Conservation (phyloP, 2,797 vertebrate species). For the Stomatorhinus walkeri region DNA sequence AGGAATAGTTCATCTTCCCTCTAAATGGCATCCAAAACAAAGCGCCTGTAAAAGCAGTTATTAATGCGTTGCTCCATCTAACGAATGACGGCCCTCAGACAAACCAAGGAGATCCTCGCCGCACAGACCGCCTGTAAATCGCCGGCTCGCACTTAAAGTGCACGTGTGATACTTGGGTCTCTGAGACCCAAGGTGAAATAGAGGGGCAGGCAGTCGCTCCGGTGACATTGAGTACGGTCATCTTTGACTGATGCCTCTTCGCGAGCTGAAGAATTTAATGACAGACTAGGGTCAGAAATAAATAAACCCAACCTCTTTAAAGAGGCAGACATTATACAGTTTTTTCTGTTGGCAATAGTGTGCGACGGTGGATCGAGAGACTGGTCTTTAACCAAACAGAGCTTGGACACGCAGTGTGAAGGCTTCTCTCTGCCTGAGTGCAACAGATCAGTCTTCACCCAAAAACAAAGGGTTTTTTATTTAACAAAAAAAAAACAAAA, state of each 20-base stretch:
- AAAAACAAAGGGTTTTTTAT: neutral
- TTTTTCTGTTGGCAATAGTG: neutral
- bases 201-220: neutral
- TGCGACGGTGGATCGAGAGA: neutral
- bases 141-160: slow-evolving; percentile 46
- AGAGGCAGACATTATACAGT: neutral
- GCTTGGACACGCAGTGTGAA: neutral
- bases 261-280: neutral
- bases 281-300: neutral
- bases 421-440: neutral
- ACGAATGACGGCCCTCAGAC: neutral
- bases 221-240: neutral
- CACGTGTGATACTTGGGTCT: slow-evolving; percentile 38
- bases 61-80: neutral
- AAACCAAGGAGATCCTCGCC: neutral
- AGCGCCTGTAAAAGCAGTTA: no score
- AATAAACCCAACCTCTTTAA: neutral
- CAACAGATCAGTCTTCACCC: slow-evolving; percentile 17
- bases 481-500: neutral
- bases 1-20: neutral
- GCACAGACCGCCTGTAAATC: neutral
- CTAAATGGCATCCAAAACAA: neutral
- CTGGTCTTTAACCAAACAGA: neutral
- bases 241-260: neutral
- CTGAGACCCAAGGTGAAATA: slow-evolving; percentile 44